Conservation (phyloP, 2,113 vertebrate genomes). For the Mus spicilegus region DNA sequence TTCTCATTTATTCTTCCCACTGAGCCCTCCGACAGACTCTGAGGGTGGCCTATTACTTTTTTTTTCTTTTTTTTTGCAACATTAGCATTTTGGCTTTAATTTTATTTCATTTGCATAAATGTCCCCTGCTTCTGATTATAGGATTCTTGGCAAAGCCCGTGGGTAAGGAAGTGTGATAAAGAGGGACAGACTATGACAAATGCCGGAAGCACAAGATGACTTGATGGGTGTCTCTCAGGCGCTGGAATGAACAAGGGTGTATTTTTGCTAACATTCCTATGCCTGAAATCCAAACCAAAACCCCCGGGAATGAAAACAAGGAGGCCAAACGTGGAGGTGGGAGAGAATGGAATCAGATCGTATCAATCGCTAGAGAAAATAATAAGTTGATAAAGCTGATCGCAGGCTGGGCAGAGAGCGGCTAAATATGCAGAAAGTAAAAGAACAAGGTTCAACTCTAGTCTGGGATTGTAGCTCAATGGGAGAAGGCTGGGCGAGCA, state of each 20-base stretch:
- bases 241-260: background rate
- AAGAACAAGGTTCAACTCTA: background rate
- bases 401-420: fast-evolving
- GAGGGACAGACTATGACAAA: background rate
- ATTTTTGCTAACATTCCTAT: background rate
- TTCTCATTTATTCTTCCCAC: background rate
- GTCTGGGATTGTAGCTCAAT: background rate
- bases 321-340: background rate
- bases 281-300: background rate
- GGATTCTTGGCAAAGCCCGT: conserved; percentile 3
- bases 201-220: background rate
- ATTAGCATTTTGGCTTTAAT: conserved; percentile 6
- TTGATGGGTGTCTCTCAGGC: background rate
- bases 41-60: background rate
- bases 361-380: background rate
- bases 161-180: background rate
- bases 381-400: background rate
- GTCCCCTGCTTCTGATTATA: conserved; percentile 11
- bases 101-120: conserved; percentile 31
- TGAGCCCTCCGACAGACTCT: background rate
- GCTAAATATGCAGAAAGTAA: background rate
- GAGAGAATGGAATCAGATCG: background rate
- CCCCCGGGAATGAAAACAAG: background rate
- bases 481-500: background rate
- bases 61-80: background rate